Conservation (phyloP, 2,113 vertebrate species). For the Hippopotamus amphibius region DNA sequence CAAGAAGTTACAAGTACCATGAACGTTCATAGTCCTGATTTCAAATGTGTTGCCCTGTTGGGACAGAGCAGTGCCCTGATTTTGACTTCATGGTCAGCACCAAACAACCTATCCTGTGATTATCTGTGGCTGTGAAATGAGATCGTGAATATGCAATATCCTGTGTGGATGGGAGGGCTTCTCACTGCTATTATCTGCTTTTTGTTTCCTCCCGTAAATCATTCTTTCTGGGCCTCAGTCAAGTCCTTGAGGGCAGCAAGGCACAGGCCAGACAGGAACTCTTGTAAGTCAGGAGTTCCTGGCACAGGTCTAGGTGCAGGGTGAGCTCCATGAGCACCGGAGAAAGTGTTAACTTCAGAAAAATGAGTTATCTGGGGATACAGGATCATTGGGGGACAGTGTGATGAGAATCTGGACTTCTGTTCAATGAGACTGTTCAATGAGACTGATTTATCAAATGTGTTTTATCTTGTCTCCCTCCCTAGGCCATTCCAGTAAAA, state of each 20-base stretch:
- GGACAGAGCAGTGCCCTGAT: neutral
- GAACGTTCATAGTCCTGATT: neutral
- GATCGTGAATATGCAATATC: neutral
- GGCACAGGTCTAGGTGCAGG: neutral
- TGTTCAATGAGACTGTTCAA: neutral
- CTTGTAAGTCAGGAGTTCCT: neutral
- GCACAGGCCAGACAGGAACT: neutral
- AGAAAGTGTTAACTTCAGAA: neutral
- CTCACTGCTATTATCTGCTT: neutral
- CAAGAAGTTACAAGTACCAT: neutral
- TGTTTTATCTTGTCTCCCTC: neutral
- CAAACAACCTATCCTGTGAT: neutral
- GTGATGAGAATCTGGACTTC: neutral
- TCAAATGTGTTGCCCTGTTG: neutral
- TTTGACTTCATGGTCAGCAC: neutral
- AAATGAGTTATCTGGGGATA: neutral
- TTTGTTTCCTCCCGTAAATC: neutral
- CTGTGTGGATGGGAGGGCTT: neutral
- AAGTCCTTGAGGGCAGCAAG: neutral
- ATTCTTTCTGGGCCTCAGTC: neutral
- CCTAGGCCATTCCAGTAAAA: neutral
- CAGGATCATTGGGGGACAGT: neutral
- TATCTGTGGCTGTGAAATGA: neutral
- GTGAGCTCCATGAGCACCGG: neutral
- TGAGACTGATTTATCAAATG: neutral